phyloP scores from a whole-genome alignment of 2,797 vertebrate genomes.

The Podarcis siculus region DNA sequence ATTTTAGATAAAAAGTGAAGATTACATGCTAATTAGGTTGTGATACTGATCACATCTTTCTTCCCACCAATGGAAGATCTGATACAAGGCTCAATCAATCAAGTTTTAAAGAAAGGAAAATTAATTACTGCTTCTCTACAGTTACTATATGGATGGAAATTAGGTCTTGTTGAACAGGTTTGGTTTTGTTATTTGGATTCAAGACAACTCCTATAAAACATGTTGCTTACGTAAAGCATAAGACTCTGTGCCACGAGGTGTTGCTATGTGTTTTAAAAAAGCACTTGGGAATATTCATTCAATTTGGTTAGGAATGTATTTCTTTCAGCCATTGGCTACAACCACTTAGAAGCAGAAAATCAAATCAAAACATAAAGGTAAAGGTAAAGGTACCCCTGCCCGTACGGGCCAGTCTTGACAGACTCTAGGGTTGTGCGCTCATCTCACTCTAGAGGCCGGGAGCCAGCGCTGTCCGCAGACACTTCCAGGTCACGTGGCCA shows the following conservation, averaged over 20 bases:
- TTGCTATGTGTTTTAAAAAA: not conserved
- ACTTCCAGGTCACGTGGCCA: too few relatives aligned
- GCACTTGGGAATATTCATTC: not conserved
- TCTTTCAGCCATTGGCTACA: not conserved
- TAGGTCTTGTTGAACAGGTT: not conserved
- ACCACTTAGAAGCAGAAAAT: not conserved
- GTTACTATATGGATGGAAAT: not conserved
- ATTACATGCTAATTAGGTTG: not conserved
- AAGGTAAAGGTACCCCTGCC: too few relatives aligned
- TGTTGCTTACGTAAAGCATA: not conserved
- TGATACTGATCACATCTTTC: not conserved
- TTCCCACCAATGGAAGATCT: not conserved
- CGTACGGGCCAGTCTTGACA: too few relatives aligned
- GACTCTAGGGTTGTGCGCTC: too few relatives aligned
- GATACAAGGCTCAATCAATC: not conserved
- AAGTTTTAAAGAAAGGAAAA: conserved; percentile 13
- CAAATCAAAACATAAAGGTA: not conserved
- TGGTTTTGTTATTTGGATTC: conserved; percentile 16
- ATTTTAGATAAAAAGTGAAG: not conserved
- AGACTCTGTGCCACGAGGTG: conserved; percentile 1
- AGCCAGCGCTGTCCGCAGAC: too few relatives aligned
- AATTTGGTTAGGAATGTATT: not conserved
- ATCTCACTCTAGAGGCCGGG: too few relatives aligned
- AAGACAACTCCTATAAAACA: not conserved
- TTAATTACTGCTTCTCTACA: not conserved